Evolutionary conservation across 2,113 vertebrate genomes (phyloP).

Genomic region (Butorides virescens): DNA sequence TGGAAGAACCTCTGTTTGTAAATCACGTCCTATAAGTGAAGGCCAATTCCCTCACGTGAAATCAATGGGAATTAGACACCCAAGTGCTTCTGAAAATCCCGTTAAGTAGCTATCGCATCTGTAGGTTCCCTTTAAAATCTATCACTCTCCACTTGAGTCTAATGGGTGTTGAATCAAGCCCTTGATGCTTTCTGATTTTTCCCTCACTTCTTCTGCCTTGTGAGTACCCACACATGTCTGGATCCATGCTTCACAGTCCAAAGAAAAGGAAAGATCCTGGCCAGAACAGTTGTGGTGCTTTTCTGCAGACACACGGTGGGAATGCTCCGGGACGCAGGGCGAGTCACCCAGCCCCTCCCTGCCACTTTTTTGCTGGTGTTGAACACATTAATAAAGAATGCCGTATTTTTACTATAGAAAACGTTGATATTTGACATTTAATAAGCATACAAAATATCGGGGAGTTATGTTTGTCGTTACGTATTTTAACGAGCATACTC

Average conservation of each 20-base stretch:
- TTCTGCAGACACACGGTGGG: fast-evolving
- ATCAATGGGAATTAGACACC: slow-evolving; percentile 11
- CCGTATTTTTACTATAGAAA: neutral
- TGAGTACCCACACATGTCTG: neutral
- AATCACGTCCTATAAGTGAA: neutral
- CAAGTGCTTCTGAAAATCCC: neutral
- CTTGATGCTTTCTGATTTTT: neutral
- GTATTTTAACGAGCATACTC: slow-evolving; percentile 39
- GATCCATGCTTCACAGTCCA: neutral
- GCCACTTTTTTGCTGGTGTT: neutral
- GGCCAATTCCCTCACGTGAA: neutral
- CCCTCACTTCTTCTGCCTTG: neutral
- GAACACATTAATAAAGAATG: neutral
- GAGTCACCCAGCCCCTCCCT: neutral
- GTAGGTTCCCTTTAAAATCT: neutral
- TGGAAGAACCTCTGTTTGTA: neutral
- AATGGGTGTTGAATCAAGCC: neutral
- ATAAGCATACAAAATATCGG: neutral
- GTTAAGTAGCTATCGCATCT: neutral
- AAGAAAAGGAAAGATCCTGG: neutral
- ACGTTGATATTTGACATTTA: neutral
- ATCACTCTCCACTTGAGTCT: neutral
- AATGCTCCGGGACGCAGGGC: fast-evolving
- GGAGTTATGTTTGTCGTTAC: slow-evolving; percentile 27
- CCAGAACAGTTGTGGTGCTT: fast-evolving